Percentiles rank a stretch among this genome's conserved stretches.
Evolutionary conservation across 2,797 vertebrate genomes (phyloP).

Genomic region (Lindbergichthys nudifrons): DNA sequence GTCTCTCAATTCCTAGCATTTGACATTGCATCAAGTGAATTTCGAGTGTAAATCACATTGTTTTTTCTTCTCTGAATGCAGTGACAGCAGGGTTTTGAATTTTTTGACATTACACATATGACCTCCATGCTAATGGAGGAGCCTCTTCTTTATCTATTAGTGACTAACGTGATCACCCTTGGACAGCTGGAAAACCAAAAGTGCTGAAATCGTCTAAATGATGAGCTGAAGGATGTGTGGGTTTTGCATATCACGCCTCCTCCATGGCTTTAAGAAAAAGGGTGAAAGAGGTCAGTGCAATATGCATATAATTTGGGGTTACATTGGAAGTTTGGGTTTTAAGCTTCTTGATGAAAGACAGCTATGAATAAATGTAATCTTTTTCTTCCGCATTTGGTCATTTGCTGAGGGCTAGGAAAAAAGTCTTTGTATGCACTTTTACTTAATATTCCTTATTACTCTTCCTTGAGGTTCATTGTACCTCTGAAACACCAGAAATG

Average conservation of each 20-base stretch:
- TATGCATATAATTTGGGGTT: conserved; percentile 85
- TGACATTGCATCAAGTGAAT: conserved; percentile 62
- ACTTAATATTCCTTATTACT: conserved; percentile 70
- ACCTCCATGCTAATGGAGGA: conserved; percentile 70
- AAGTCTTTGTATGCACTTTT: conserved; percentile 72
- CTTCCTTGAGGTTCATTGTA: conserved; percentile 61
- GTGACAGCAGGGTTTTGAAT: conserved; percentile 45
- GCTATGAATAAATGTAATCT: conserved; percentile 85
- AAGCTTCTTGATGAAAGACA: conserved; percentile 84
- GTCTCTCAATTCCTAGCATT: conserved; percentile 52
- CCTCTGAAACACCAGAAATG: conserved; percentile 47
- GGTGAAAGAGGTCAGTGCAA: conserved; percentile 82
- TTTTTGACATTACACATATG: conserved; percentile 49
- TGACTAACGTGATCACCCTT: conserved; percentile 70
- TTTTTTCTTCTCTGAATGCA: conserved; percentile 48
- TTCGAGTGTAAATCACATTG: conserved; percentile 57
- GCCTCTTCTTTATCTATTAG: conserved; percentile 74
- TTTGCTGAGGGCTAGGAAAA: conserved; percentile 75
- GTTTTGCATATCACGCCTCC: conserved; percentile 80
- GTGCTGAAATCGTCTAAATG: conserved; percentile 84
- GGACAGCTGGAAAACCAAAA: conserved; percentile 73
- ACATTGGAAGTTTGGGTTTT: conserved; percentile 81
- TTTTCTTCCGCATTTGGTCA: conserved; percentile 76
- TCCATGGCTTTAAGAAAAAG: conserved; percentile 79
- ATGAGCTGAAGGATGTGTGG: conserved; percentile 76